Evolutionary conservation across 2,113 vertebrate genomes (phyloP).

Genomic region (Scalopus aquaticus): DNA sequence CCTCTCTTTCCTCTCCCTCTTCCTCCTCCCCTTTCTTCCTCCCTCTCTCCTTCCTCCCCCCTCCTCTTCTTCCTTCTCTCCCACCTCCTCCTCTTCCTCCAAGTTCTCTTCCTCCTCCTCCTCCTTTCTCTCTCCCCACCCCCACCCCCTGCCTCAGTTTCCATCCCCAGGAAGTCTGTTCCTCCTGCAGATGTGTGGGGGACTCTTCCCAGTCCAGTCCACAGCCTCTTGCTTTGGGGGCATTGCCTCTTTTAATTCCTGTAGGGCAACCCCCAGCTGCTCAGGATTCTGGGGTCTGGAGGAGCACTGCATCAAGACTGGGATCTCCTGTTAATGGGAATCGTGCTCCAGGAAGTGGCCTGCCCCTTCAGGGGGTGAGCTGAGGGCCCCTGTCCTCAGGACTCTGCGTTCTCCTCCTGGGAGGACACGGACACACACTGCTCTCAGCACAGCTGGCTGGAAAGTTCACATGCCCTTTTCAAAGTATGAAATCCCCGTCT

Average conservation of each 20-base stretch:
- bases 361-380: background rate
- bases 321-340: background rate
- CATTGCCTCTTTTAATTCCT: background rate
- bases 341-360: background rate
- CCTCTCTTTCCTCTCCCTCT: too few species aligned
- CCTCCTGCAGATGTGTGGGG: background rate
- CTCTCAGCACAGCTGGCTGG: background rate
- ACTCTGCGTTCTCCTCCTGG: rapidly evolving
- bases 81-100: too few species aligned
- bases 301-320: background rate
- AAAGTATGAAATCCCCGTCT: background rate
- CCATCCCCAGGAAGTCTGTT: background rate
- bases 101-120: background rate
- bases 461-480: background rate
- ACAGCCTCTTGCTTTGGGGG: rapidly evolving
- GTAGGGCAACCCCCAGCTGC: background rate
- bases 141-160: background rate
- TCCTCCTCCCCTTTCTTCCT: background rate
- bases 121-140: background rate
- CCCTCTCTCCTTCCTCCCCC: too few species aligned
- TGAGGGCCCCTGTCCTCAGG: background rate
- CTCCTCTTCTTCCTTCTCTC: too few species aligned
- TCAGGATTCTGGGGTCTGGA: background rate
- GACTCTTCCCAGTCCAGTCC: background rate
- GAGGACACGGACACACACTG: rapidly evolving